Base-by-base conservation (phyloP, 2,888 invertebrate species). In the Polymixis lichenea region DNA sequence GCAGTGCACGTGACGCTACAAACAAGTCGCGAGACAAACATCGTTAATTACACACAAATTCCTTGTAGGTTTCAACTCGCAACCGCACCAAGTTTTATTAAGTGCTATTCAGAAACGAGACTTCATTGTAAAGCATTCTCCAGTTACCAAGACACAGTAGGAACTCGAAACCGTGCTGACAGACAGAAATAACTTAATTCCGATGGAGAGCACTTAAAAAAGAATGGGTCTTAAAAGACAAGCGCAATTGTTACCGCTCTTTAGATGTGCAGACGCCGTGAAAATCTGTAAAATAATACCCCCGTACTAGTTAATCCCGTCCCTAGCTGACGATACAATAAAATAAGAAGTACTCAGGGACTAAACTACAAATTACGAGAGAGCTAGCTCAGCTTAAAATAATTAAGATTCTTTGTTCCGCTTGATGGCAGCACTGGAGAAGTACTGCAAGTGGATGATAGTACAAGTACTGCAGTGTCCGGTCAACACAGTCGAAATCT, bases 331-430 rank as follows among this genome's bases (percentile, higher is more conserved):
- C 93, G 92, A 94, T 94, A 94, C 93, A 95, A 95, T 95, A 94
- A 94, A 95, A 95, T 95, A 94, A 94, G 93, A 92, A 89, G 85
- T 88, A 87, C 91, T 92, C 89, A 87, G 89, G 90, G 92, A 93
- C 90, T 94, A 92, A 93, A 93, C 93, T 94, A 94, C 93, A 92
- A 95, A 95, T 95, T 94, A 95, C 93, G 90, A 89, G 89, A 91
- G 91, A 92, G 93, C 93, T 93, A 90, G 92, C 92, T 93, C 92
- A 91, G 94, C 94, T 95, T 94, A 93, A 95, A 95, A 94, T 95
- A 95, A 96, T 96, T 96, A 95, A 95, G 93, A 94, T 93, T 94
- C 94, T 95, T 95, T 94, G 94, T 95, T 90, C 89, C 89, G 90
- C 89, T 92, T 91, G 91, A 90, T 88, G 90, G 89, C 78, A 75